phyloP scores from a whole-genome alignment of 2,888 invertebrate genomes.

The Lathronympha strigana region DNA sequence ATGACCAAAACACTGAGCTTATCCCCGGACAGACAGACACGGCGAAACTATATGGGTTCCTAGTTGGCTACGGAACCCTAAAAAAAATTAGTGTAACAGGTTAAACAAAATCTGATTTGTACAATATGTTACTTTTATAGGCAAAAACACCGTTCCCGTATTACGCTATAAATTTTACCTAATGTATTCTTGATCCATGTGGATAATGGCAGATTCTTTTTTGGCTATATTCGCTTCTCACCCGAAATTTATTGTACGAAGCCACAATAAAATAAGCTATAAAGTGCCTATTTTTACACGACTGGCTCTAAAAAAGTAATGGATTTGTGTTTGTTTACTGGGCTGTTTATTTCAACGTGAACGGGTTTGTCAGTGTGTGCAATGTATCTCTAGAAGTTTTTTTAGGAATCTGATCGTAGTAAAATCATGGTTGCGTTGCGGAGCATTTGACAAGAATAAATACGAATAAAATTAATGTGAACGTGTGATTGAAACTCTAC shows the following conservation, averaged over 20 bases:
- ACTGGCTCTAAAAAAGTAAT: slow-evolving; percentile 2
- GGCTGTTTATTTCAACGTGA: neutral
- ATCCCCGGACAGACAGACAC: no score
- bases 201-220: neutral
- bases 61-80: no score
- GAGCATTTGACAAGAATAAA: no score
- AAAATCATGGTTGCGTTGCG: neutral
- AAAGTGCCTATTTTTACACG: slow-evolving; percentile 7
- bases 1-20: no score
- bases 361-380: neutral
- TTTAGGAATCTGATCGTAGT: neutral
- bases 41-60: no score
- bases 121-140: no score
- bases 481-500: no score
- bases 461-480: no score
- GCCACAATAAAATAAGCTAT: neutral
- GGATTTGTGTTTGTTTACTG: slow-evolving; percentile 5
- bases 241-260: slow-evolving; percentile 4
- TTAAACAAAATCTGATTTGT: no score
- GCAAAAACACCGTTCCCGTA: no score
- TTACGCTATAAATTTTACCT: neutral
- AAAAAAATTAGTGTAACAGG: no score
- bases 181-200: neutral
- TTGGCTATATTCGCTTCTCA: neutral
- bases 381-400: neutral